Percentiles rank a stretch among this genome's conserved stretches.
These are phyloP conservation scores for Anguilla megastoma DNA, from an alignment of 2,797 vertebrate species.

Conservation along the genomic window DNA sequence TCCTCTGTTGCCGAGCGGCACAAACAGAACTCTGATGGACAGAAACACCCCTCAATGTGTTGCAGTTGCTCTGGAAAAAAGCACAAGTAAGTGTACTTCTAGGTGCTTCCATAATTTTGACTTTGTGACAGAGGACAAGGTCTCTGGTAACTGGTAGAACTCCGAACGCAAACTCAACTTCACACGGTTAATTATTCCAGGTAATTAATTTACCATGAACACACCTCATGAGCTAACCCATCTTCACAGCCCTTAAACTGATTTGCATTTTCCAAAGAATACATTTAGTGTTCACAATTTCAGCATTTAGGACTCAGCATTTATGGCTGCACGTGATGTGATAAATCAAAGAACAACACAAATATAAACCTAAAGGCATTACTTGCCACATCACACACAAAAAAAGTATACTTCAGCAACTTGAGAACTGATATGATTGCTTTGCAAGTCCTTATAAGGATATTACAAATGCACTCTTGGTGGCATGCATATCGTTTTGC, in stretches of 20 bases:
- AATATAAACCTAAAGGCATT: background rate
- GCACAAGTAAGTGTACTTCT: background rate
- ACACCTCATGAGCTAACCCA: too few relatives aligned
- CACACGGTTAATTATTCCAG: background rate
- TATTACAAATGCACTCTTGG: background rate
- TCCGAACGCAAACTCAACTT: background rate
- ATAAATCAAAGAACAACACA: background rate
- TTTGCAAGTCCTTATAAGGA: background rate
- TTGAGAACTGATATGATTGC: background rate
- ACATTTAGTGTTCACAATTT: background rate
- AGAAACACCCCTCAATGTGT: background rate
- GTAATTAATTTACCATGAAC: background rate
- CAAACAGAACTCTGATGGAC: constrained; percentile 46
- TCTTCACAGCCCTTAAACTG: background rate
- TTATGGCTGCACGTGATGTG: background rate
- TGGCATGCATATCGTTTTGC: background rate
- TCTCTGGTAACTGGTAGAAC: background rate
- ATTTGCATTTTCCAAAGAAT: background rate
- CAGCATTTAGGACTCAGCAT: background rate
- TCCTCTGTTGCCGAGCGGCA: constrained; percentile 39
- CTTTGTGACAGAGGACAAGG: background rate
- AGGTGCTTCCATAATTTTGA: background rate
- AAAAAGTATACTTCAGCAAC: background rate
- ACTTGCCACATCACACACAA: background rate
- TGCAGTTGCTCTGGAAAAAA: background rate